phyloP scores from a whole-genome alignment of 35 echinoderm and acorn worm genomes.

The Ophioderma brevispina region DNA sequence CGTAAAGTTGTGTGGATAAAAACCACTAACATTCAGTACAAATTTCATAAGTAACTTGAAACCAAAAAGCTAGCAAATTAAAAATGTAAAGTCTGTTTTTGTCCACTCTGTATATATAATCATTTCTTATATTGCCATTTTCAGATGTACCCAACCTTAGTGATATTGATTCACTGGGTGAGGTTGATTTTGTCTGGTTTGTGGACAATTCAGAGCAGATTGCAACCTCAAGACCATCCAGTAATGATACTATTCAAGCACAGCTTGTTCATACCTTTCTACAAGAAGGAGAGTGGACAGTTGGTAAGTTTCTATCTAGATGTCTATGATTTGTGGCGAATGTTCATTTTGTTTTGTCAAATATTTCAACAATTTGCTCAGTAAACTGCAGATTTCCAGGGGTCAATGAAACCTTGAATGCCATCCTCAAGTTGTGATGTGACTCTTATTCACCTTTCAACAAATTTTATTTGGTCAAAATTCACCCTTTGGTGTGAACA shows the following conservation, averaged over 20 bases:
- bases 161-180: neutral
- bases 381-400: no score
- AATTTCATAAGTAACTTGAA: neutral
- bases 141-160: neutral
- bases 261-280: neutral
- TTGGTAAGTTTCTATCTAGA: constrained; percentile 11
- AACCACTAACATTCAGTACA: neutral
- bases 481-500: no score
- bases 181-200: neutral
- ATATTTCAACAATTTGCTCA: no score
- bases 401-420: no score
- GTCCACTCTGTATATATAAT: neutral
- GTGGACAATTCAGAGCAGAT: neutral
- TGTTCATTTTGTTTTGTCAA: no score
- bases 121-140: neutral
- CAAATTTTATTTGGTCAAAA: no score
- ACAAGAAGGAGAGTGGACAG: neutral
- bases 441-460: no score
- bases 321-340: no score
- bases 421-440: no score
- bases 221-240: neutral
- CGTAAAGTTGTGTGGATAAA: neutral
- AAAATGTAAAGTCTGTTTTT: no score
- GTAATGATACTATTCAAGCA: neutral
- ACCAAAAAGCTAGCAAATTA: neutral